Evolutionary conservation across 2,113 vertebrate species (phyloP).

Genomic region (Heterocephalus glaber): DNA sequence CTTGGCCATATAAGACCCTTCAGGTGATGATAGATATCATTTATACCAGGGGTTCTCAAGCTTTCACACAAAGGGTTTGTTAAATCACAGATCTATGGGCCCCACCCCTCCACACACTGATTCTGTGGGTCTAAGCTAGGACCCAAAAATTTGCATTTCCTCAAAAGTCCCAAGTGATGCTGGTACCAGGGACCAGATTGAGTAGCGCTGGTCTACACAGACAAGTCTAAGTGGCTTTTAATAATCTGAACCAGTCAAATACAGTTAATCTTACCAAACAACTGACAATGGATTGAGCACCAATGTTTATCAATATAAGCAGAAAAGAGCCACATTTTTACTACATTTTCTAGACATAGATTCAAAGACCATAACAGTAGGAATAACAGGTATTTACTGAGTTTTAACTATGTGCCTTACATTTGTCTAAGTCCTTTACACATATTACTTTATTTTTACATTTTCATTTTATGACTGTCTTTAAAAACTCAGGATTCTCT

Average conservation of each 20-base stretch:
- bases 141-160: background rate
- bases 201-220: background rate
- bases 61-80: background rate
- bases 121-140: background rate
- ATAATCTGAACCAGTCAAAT: background rate
- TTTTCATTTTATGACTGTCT: slow-evolving; percentile 12
- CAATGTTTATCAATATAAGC: background rate
- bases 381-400: background rate
- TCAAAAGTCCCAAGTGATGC: background rate
- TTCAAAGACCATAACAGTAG: background rate
- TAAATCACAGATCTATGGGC: background rate
- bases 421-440: background rate
- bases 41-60: background rate
- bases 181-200: background rate
- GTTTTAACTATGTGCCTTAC: background rate
- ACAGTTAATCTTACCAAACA: background rate
- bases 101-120: background rate
- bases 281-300: background rate
- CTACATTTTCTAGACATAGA: background rate
- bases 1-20: background rate
- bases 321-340: background rate
- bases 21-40: background rate
- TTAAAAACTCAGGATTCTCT: background rate
- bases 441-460: background rate
- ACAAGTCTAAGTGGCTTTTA: background rate